phyloP scores from a whole-genome alignment of 2,888 invertebrate genomes.

The Sipha maydis region DNA sequence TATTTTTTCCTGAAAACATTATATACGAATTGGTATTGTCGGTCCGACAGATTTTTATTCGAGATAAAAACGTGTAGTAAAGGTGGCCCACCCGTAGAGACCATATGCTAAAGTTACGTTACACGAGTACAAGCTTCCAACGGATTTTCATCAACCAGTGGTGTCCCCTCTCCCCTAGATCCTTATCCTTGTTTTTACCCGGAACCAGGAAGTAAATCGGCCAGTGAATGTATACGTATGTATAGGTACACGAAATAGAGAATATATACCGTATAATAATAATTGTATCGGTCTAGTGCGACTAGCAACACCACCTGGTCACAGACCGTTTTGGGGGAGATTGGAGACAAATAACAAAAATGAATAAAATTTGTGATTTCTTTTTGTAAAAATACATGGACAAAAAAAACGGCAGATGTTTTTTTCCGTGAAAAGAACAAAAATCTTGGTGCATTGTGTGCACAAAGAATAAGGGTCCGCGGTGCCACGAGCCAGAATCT shows the following conservation, averaged over 20 bases:
- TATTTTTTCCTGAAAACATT: slow-evolving; percentile 10
- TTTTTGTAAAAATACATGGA: slow-evolving; percentile 39
- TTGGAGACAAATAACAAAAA: slow-evolving; percentile 11
- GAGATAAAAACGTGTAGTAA: slow-evolving; percentile 40
- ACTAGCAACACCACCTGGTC: slow-evolving; percentile 45
- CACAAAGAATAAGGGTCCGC: neutral
- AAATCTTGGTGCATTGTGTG: slow-evolving; percentile 39
- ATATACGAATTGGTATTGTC: neutral
- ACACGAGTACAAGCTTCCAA: slow-evolving; percentile 34
- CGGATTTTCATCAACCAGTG: slow-evolving; percentile 47
- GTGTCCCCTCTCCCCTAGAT: slow-evolving; percentile 18
- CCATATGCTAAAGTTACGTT: slow-evolving; percentile 47
- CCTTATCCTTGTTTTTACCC: slow-evolving; percentile 51
- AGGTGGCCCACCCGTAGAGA: slow-evolving; percentile 18
- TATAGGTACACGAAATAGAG: neutral
- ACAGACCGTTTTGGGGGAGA: slow-evolving; percentile 44
- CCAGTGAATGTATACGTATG: neutral
- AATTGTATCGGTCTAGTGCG: slow-evolving; percentile 47
- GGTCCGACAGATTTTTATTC: slow-evolving; percentile 31
- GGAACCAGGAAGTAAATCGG: slow-evolving; percentile 56
- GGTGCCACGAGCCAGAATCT: slow-evolving; percentile 50
- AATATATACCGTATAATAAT: slow-evolving; percentile 1
- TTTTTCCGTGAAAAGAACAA: slow-evolving; percentile 37
- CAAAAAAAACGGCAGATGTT: slow-evolving; percentile 53
- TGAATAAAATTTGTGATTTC: slow-evolving; percentile 53